Base-by-base conservation (phyloP, 2,113 vertebrate genomes). In the Mesoclemmys tuberculata region DNA sequence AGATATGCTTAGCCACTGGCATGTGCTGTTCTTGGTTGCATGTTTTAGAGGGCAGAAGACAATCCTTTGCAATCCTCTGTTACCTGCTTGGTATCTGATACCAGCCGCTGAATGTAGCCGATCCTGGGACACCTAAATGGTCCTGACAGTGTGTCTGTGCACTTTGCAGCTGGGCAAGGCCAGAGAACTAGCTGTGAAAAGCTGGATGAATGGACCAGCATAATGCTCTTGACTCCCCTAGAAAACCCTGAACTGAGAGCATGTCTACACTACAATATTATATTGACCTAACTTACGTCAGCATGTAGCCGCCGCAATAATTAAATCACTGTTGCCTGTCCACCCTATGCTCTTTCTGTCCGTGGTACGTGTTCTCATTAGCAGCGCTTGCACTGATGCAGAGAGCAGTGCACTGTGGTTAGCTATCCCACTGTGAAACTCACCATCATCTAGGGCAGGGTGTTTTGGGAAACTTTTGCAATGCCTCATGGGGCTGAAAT, bases 11-110 rank as follows among this genome's bases (percentile, higher is more conserved):
- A 92, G 64, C 4, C 71, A 41, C 19, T 1, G 4, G 58, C 19
- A 84, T 75, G 21, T 26, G 29, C 54, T 84, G 74, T 4, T 55
- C 81, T 8, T 3, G 38, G 22, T 19, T 81, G 82, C n/a, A 80
- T 5, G 4, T 5, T 68, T 46, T 58, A 46, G 21, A 5, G 44
- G 13, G 35, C 0, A 1, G 6, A 6, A 41, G 31, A 56, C 54
- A 93, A 6, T 3, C 27, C 49, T 75, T 44, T 41, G 10, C 74
- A 26, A 46, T 26, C 41, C 41, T 44, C 74, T 46, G 41, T 56
- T 64, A 52, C 2, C 46, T 46, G n/a, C 5, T 6, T 10, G 77
- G 48, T n/a, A n/a, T n/a, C n/a, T n/a, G n/a, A n/a, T n/a, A n/a
- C n/a, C 35, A 84, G n/a, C 3, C 2, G 4, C 55, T 84, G 74